A percentile compares a stretch with the other conserved stretches of the same genome.
phyloP scores from a whole-genome alignment of 2,113 vertebrate species.

The Rhombomys opimus region DNA sequence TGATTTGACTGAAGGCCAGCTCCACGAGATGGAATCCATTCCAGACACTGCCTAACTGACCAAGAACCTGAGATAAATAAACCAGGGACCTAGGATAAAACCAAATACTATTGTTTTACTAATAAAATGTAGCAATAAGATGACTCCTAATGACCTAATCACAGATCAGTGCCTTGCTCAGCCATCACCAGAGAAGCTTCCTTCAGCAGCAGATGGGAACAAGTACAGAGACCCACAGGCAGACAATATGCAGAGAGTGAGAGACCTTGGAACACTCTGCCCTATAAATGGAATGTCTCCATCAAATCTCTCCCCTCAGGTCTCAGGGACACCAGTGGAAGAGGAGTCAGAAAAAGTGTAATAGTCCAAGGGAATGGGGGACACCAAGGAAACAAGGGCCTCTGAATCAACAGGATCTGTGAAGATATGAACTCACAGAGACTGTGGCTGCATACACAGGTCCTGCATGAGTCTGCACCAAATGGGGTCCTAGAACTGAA shows the following conservation, averaged over 20 bases:
- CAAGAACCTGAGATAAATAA: not conserved
- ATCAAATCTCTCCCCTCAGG: not conserved
- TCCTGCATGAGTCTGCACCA: not conserved
- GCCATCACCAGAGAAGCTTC: not conserved
- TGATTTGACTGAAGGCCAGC: not conserved
- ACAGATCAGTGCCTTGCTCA: not conserved
- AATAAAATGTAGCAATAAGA: not conserved
- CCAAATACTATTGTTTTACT: not conserved
- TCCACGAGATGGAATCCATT: not conserved
- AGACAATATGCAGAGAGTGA: not conserved
- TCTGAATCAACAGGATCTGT: not conserved
- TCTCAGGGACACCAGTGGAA: not conserved
- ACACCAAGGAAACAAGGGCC: not conserved
- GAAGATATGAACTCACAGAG: not conserved
- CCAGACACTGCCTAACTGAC: not conserved
- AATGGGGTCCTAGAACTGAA: not conserved
- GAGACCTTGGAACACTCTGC: not conserved
- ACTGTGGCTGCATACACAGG: not conserved
- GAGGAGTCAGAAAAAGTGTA: not conserved
- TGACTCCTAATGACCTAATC: not conserved
- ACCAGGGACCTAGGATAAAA: not conserved
- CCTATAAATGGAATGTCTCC: not conserved
- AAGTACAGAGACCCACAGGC: not conserved
- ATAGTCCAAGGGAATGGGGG: not conserved
- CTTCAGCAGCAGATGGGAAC: not conserved